Base-by-base conservation (phyloP, 2,888 invertebrate genomes). In the Cerastis leucographa region DNA sequence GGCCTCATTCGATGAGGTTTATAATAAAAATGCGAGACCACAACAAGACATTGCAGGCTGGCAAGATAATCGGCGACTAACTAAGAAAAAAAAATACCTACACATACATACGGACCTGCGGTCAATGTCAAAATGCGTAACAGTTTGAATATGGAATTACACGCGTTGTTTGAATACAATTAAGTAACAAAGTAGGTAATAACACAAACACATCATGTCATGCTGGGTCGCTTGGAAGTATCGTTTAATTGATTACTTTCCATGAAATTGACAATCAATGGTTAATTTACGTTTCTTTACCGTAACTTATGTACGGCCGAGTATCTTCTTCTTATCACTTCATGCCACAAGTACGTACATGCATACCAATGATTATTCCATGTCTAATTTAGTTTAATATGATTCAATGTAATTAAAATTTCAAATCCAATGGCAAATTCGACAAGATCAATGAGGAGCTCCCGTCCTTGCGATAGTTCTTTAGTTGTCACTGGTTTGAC, bases 1-100 rank as follows among this genome's bases (percentile, higher is more conserved):
- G 70, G 65, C 85, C 80, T 51, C 80, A 69, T 81, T 62, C 86
- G 71, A 77, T 74, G 71, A 76, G 71, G 79, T 78, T 82, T 74
- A 59, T 71, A 66, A 80, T 78, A 56, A 72, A 68, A 83, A 76
- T 80, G 80, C 73, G 73, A 76, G 68, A 56, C 67, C 35, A 67
- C 61, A 66, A 71, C 76, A 64, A 56, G 66, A 70, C 66, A 87
- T 86, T 68, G 65, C 70, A 71, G 61, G 35, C 65, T 29, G 74
- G 69, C 69, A 69, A 68, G 25, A 85, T 71, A 85, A 78, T 67
- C 69, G 69, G 69, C 56, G 59, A 59, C 42, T 42, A n/a, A 42
- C 69, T 70, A 65, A 64, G 64, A 69, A 85, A 85, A 73, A 73
- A 67, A 80, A 51, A 68, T 44, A 56, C 25, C 25, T 61, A 61